A percentile compares a stretch with the other conserved stretches of the same genome.
Conservation (phyloP, 2,113 vertebrate species). For the Salminus brasiliensis region DNA sequence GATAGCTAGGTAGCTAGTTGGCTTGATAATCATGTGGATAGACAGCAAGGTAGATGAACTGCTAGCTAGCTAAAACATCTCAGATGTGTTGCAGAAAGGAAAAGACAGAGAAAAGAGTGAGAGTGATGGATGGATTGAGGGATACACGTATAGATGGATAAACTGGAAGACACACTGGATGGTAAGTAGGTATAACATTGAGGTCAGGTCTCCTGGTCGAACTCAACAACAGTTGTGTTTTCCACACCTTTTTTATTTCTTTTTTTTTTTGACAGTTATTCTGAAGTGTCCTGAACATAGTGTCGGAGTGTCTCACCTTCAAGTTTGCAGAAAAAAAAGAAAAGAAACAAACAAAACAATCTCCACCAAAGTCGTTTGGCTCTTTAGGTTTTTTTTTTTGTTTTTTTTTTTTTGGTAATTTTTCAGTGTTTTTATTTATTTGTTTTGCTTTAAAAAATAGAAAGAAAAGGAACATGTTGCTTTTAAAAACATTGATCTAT, state of each 20-base stretch:
- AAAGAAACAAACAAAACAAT: conserved; percentile 70
- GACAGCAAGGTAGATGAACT: no score
- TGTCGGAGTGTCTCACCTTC: conserved; percentile 73
- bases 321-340: conserved; percentile 59
- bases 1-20: no score
- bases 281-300: conserved; percentile 73
- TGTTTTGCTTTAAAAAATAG: conserved; percentile 91
- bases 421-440: conserved; percentile 42
- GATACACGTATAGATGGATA: conserved; percentile 56
- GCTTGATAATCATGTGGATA: no score
- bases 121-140: no score
- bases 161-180: conserved; percentile 46
- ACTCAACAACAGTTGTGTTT: conserved; percentile 65
- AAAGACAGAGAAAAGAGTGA: conserved; percentile 56
- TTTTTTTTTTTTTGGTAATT: conserved; percentile 53
- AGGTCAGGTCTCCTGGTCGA: conserved; percentile 60
- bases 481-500: conserved; percentile 82
- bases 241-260: conserved; percentile 67
- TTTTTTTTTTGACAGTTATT: conserved; percentile 71
- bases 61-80: no score
- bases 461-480: conserved; percentile 81
- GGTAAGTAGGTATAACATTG: conserved; percentile 43
- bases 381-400: conserved; percentile 61
- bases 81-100: no score
- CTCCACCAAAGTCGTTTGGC: conserved; percentile 73